Conservation (phyloP, 2,797 vertebrate species). For the Otolemur crassicaudatus region DNA sequence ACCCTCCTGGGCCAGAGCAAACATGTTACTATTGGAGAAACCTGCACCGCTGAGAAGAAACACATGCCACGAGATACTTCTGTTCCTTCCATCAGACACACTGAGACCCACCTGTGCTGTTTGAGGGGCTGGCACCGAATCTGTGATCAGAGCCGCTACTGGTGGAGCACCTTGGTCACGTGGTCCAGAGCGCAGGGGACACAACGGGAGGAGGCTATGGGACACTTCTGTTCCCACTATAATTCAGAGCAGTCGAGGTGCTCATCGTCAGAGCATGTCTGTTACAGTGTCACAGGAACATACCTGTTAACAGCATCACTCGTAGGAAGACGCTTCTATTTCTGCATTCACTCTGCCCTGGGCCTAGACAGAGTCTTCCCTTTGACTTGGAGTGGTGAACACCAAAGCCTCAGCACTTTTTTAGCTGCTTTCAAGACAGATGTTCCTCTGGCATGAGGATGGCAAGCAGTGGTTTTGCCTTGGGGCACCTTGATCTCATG, state of each 20-base stretch:
- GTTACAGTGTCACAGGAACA: not conserved
- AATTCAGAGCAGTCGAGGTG: not conserved
- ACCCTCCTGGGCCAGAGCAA: not conserved
- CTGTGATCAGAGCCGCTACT: constrained; percentile 88
- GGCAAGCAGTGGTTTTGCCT: constrained; percentile 81
- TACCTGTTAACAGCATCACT: not conserved
- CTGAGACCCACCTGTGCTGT: not conserved
- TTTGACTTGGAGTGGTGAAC: not conserved
- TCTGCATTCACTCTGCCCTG: constrained; percentile 89
- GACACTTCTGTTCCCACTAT: not conserved
- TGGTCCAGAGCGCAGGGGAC: not conserved
- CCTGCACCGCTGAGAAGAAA: not conserved
- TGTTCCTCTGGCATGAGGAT: constrained; percentile 79
- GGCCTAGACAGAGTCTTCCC: not conserved
- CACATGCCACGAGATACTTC: not conserved
- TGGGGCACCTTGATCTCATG: constrained; percentile 88
- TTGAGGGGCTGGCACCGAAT: constrained; percentile 85
- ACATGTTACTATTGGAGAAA: not conserved
- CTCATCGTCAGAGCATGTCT: not conserved
- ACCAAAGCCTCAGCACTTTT: not conserved
- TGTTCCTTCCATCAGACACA: not conserved
- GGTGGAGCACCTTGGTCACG: not conserved
- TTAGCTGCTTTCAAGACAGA: not conserved
- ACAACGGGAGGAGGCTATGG: not conserved
- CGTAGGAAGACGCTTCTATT: constrained; percentile 84